Base-by-base conservation (phyloP, 2,113 vertebrate genomes). In the Laterallus jamaicensis region DNA sequence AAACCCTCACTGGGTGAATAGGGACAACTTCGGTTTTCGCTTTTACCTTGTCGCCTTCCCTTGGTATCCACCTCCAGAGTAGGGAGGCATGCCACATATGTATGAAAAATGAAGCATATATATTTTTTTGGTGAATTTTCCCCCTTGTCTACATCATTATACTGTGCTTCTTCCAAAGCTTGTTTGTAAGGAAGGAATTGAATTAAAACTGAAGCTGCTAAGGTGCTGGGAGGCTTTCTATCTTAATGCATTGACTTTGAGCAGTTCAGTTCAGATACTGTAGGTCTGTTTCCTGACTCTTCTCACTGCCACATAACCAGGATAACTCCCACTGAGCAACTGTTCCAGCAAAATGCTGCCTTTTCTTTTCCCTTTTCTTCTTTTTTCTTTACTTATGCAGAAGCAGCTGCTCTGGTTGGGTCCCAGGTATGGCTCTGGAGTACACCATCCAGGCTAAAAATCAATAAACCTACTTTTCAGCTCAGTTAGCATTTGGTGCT, bases 281-380 rank as follows among this genome's bases (percentile, higher is more conserved):
- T n/a, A 54, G 37, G 9, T 31, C 55, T 88, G 18, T 10, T 77
- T 73, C 40, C 35, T 56, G 58, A 35, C 35, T 58, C 32, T 77
- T 88, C 26, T 29, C 2, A 1, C 15, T 39, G 22, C 20, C 19
- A 24, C 2, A 0, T 12, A 49, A 8, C 6, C 29, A 31, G 24
- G 12, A 6, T 80, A 86, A 52, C 32, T 66, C 17, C 55, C 20
- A 64, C 4, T 17, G n/a, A 71, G 3, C 58, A 52, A 58, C 28
- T 55, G 12, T 47, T 63, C 26, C 24, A 60, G 14, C 5, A 84
- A 84, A 87, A 75, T 0, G 0, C 28, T 80, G 7, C 14, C 21
- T 8, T 54, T 78, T 76, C 9, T 11, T 15, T 21, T 44, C 29
- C 15, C 13, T 7, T 11, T 12, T 49, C n/a, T 32, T 29, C 15